Evolutionary conservation across 1,140 invertebrate species (phyloP), one percentile per base, ranked within the genome.

Genomic region (Drosophila bifasciata): DNA sequence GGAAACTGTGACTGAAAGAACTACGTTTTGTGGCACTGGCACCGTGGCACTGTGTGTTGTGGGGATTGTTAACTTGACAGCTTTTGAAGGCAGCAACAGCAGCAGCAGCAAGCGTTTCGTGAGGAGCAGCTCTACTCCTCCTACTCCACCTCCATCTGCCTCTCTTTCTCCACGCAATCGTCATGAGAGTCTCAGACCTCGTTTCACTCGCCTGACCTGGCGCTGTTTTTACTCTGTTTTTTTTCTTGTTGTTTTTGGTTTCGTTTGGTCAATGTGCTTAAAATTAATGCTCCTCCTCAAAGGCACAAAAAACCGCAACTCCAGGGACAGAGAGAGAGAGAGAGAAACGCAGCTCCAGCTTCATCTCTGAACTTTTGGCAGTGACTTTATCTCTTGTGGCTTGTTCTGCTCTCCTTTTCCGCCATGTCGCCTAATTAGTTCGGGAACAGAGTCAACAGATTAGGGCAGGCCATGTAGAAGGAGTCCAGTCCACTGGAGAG

Each of bases 1-100:
- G 28, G 32, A 48, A 39, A 63, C 63, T 48, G 58, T 3, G 51
- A 13, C 32, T 36, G 32, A 11, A 13, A 36, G 32, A 36, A 36
- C 32, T 36, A 36, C 32, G 11, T 13, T 11, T 36, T 11, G 32
- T 49, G 32, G 56, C 45, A 36, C 48, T 61, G 23, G 8, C 41
- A 74, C 62, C 59, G 48, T 55, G 62, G 50, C 49, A 55, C 74
- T 83, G 75, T 83, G 75, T 83, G 69, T 88, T 86, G 74, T 89
- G 79, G 63, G 86, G 86, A 85, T 89, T 81, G 86, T 85, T 89
- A 89, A 89, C 86, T 89, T 89, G 86, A 89, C 86, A 89, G 86
- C 86, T 86, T 89, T 90, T 81, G 86, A 83, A 85, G 74, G 77
- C 81, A 85, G 83, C 51, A 36, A 3, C 19, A 21, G 19, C 19